Evolutionary conservation across 2,113 vertebrate species (phyloP), one percentile per base, ranked within the genome.

Genomic region (Chionodraco myersi): DNA sequence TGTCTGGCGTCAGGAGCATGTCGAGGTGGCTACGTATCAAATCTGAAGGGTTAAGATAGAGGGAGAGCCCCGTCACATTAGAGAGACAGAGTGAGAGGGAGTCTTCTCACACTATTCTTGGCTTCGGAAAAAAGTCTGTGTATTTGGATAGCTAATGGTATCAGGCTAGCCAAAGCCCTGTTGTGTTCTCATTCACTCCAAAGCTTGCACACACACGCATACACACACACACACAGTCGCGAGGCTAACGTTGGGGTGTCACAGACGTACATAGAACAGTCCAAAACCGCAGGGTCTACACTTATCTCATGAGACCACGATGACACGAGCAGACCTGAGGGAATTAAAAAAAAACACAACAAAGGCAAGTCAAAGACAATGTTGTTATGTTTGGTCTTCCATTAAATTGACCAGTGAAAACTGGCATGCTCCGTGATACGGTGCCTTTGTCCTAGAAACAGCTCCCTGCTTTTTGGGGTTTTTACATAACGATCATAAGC

Each of bases 81-180:
- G 80, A 86, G 73, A 83, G 75, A 63, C 69, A 51, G 79, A 79
- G 77, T 62, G 71, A 85, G 81, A 74, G 78, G 78, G 85, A 84
- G 77, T 80, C 83, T 89, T 89, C 86, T 90, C 90, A 88, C 76
- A 77, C 75, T 87, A 79, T 86, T 87, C 77, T 88, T 90, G 91
- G 89, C 92, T 69, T 80, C 13, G 44, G 83, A 80, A 89, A 88
- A 91, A 90, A 92, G 87, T 90, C 85, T 80, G 77, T 89, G 85
- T 81, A 80, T 89, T 86, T 91, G 88, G 88, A 90, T 70, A 62
- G 87, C 88, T 88, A 80, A 78, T 65, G 67, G 71, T 74, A 64
- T 74, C 26, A 4, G 76, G 70, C 79, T 74, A 78, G 92, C 92
- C 91, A 91, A 91, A 88, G 84, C 84, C 86, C 86, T 80, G 89